These are phyloP conservation scores for Paralinhomoeus sp. DNA, from an alignment of 2,888 invertebrate genomes.

Conservation along the genomic window DNA sequence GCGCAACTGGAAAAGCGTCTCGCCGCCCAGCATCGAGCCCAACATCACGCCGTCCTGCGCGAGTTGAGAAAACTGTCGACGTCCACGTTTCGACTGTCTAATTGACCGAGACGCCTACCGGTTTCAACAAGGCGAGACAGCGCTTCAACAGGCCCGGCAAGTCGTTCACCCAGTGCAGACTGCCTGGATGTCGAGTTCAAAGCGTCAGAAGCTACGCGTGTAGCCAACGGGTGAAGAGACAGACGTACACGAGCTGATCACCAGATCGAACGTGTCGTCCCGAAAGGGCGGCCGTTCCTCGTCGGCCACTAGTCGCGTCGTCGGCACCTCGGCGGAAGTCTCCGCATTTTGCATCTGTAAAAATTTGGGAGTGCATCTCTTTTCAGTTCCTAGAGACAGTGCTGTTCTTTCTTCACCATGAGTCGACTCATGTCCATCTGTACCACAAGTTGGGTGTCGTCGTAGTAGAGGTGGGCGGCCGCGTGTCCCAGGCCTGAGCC, in stretches of 20 bases:
- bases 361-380: too few relatives aligned
- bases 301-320: slow-evolving; percentile 52
- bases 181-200: too few relatives aligned
- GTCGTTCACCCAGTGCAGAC: slow-evolving; percentile 83
- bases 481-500: too few relatives aligned
- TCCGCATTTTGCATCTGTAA: neutral
- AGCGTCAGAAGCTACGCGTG: too few relatives aligned
- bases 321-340: slow-evolving; percentile 9
- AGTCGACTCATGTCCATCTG: slow-evolving; percentile 18
- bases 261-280: slow-evolving; percentile 55
- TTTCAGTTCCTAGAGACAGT: too few relatives aligned
- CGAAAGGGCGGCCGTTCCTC: slow-evolving; percentile 47
- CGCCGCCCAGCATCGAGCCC: slow-evolving; percentile 78
- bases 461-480: too few relatives aligned
- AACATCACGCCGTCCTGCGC: slow-evolving; percentile 61
- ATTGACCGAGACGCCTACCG: slow-evolving; percentile 74
- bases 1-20: slow-evolving; percentile 67
- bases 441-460: too few relatives aligned
- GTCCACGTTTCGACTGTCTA: slow-evolving; percentile 21
- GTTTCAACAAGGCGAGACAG: slow-evolving; percentile 14
- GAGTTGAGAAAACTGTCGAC: slow-evolving; percentile 44
- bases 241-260: too few relatives aligned
- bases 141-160: slow-evolving; percentile 43
- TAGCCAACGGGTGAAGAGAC: too few relatives aligned
- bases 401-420: slow-evolving; percentile 14